A percentile compares a stretch with the other conserved stretches of the same genome.
Evolutionary conservation across 2,797 vertebrate genomes (phyloP).

Genomic region (Ctenochaetus hawaiiensis): DNA sequence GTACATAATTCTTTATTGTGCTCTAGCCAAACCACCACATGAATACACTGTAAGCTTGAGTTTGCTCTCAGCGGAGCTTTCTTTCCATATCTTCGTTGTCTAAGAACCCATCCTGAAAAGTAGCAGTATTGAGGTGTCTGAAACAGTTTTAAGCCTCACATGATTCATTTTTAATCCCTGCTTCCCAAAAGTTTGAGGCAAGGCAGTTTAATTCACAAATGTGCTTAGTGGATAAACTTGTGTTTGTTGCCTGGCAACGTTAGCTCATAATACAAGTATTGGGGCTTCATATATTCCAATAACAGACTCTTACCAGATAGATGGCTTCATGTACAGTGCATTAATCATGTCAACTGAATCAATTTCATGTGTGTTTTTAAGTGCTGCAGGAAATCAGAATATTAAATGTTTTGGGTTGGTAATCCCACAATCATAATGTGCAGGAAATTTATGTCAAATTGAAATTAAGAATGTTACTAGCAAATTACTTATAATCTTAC

Average conservation of each 20-base stretch:
- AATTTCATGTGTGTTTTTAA: constrained; percentile 18
- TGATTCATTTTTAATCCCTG: constrained; percentile 56
- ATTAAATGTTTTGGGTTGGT: not conserved
- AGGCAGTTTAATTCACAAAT: constrained; percentile 48
- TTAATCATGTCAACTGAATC: constrained; percentile 27
- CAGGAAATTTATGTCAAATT: not conserved
- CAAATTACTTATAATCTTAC: constrained; percentile 1
- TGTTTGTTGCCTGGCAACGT: constrained; percentile 70
- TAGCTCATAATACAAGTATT: constrained; percentile 52
- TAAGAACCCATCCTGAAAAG: constrained; percentile 35
- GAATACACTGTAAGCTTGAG: constrained; percentile 8
- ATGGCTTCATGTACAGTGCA: constrained; percentile 7
- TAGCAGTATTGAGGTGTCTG: constrained; percentile 23
- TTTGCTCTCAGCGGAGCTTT: constrained; percentile 17
- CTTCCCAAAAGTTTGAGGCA: constrained; percentile 47
- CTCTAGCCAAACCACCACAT: constrained; percentile 15
- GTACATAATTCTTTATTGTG: not conserved
- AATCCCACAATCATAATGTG: not conserved
- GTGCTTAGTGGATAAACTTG: constrained; percentile 41
- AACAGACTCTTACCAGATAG: constrained; percentile 32
- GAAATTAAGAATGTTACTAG: constrained; percentile 1
- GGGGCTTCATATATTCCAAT: constrained; percentile 47
- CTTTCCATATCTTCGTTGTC: constrained; percentile 12
- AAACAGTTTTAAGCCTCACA: constrained; percentile 50
- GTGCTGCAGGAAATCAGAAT: constrained; percentile 9